phyloP scores from a whole-genome alignment of 2,797 vertebrate species.

The Clamator glandarius region DNA sequence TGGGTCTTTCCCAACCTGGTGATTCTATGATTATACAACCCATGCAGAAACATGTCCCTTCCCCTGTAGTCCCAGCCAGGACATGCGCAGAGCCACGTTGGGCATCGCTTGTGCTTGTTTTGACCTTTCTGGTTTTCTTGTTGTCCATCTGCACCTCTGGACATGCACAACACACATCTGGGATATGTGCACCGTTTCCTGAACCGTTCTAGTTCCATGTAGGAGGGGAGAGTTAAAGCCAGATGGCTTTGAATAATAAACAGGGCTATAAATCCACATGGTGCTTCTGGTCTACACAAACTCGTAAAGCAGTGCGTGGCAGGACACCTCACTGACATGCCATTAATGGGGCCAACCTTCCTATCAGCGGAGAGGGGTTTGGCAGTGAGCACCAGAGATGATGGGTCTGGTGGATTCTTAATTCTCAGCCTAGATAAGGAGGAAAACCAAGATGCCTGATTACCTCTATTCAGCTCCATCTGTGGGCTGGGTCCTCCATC shows the following conservation, averaged over 20 bases:
- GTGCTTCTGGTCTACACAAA: neutral
- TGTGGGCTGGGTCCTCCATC: neutral
- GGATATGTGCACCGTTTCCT: neutral
- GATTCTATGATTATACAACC: no score
- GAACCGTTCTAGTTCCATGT: neutral
- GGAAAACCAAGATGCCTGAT: neutral
- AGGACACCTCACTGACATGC: accelerated
- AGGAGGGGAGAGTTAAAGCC: neutral
- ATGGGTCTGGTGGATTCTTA: neutral
- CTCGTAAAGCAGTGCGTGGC: neutral
- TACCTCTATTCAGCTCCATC: neutral
- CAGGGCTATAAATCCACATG: neutral
- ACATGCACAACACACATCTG: accelerated
- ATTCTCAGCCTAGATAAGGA: neutral
- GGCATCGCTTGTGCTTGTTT: neutral
- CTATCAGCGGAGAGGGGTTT: accelerated
- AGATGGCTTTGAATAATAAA: neutral
- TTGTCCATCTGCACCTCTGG: neutral
- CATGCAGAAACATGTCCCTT: neutral
- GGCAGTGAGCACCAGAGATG: accelerated
- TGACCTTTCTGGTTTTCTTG: neutral
- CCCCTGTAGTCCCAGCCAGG: neutral
- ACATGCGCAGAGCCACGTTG: neutral
- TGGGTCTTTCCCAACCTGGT: no score
- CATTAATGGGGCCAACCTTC: accelerated